These are phyloP conservation scores for Drosophila nigrodunni DNA, from an alignment of 1,140 invertebrate genomes.

Conservation along the genomic window DNA sequence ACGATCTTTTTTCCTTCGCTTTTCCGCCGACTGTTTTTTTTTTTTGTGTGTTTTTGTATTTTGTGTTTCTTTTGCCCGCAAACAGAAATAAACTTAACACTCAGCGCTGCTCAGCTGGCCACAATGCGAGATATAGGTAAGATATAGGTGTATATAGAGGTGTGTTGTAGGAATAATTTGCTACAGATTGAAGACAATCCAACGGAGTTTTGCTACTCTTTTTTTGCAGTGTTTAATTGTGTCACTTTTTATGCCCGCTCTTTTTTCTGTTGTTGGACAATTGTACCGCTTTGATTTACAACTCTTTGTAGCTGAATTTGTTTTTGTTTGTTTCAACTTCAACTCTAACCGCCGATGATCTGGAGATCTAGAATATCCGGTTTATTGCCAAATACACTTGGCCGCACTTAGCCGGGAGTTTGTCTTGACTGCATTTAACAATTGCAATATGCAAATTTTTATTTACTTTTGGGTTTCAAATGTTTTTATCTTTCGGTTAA, in stretches of 20 bases:
- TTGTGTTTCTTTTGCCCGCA: conserved; percentile 32
- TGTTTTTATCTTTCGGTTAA: neutral
- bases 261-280: conserved; percentile 24
- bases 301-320: conserved; percentile 25
- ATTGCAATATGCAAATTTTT: conserved; percentile 55
- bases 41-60: conserved; percentile 37
- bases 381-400: conserved; percentile 49
- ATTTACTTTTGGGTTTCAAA: neutral
- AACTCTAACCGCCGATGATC: conserved; percentile 28
- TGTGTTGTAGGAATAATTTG: conserved; percentile 32
- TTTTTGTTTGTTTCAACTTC: conserved; percentile 49
- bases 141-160: conserved; percentile 10
- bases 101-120: conserved; percentile 51
- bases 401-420: conserved; percentile 15
- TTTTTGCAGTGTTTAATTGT: conserved; percentile 37
- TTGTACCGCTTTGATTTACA: conserved; percentile 53
- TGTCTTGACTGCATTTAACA: conserved; percentile 24
- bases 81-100: conserved; percentile 79
- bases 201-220: conserved; percentile 6
- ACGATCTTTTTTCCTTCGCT: conserved; percentile 52
- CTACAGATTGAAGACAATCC: conserved; percentile 38
- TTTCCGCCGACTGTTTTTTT: conserved; percentile 45
- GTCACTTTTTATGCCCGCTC: conserved; percentile 47
- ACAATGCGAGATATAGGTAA: conserved; percentile 20
- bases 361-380: conserved; percentile 78